Base-by-base conservation (phyloP, 2,113 vertebrate species). In the Aepyceros melampus region DNA sequence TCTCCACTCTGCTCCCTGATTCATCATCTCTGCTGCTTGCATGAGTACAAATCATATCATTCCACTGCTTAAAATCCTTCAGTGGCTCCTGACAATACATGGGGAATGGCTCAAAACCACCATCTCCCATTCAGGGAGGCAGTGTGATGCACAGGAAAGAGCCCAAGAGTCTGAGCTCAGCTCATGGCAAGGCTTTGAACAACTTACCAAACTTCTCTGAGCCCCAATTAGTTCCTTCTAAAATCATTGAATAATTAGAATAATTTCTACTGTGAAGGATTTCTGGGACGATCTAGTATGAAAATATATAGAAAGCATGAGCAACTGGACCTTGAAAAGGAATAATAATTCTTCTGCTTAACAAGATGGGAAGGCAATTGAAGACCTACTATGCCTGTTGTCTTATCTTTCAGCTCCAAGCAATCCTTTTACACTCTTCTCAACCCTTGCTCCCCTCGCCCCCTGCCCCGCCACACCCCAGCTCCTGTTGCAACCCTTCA, bases 401-500 rank as follows among this genome's bases (percentile, higher is more conserved):
- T 71, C 36, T 62, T 87, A 27, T 49, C 58, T 88, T 78, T 88
- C 51, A 76, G 51, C 40, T 96, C 49, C 56, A 86, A 79, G n/a
- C 10, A 47, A 3, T 87, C 19, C 29, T 91, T 83, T 79, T 17
- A 29, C 27, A 45, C 31, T 45, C 64, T 47, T 92, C 36, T 29
- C 4, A 17, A 23, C 21, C 29, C 29, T 3, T 49, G 1, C n/a
- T 47, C 14, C 23, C 16, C 1, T 1, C 5, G 43, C 2, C 0
- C 16, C 16, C 17, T 4, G 1, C 6, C 53, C 7, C 23, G 6
- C 56, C 2, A 0, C 1, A 27, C 4, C 27, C 58, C 2, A 0
- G 60, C 12, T 23, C 71, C 36, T 23, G n/a, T 6, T 0, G 6
- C 33, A 19, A 10, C 19, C 11, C 25, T 81, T 58, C 45, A 29